A percentile compares a stretch with the other conserved stretches of the same genome.
Evolutionary conservation across 1,140 invertebrate genomes (phyloP).

Genomic region (Microplitis mediator): DNA sequence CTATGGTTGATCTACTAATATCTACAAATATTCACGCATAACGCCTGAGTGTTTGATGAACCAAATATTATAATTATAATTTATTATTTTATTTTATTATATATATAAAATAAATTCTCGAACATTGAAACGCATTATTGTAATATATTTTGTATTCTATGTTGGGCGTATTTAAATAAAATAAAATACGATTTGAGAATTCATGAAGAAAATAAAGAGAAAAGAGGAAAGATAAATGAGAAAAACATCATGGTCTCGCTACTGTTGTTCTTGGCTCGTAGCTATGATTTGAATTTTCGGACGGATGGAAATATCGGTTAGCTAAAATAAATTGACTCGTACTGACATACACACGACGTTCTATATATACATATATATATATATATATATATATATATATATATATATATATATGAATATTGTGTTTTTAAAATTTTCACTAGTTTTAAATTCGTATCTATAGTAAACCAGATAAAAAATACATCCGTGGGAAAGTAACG

Average conservation of each 20-base stretch:
- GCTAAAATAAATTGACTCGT: slow-evolving; percentile 52
- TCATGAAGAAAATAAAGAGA: background rate
- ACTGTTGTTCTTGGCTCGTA: slow-evolving; percentile 51
- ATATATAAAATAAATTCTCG: too few relatives aligned
- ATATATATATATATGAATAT: background rate
- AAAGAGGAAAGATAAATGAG: background rate
- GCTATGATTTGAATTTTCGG: slow-evolving; percentile 40
- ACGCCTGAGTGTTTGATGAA: slow-evolving; percentile 3
- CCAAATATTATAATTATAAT: background rate
- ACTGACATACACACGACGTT: background rate
- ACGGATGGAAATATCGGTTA: slow-evolving; percentile 54
- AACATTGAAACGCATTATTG: too few relatives aligned
- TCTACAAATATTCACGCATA: background rate
- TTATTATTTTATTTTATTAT: too few relatives aligned
- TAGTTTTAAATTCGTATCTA: background rate
- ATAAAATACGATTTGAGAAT: background rate
- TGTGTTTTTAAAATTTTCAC: background rate
- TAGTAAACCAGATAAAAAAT: background rate
- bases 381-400: too few relatives aligned
- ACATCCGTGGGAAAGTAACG: background rate
- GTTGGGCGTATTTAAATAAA: background rate
- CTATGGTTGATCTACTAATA: background rate
- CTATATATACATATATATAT: background rate
- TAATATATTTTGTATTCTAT: too few relatives aligned
- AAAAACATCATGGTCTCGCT: slow-evolving; percentile 5